Evolutionary conservation across 2,797 vertebrate species (phyloP), one percentile per base, ranked within the genome.

Genomic region (Mergus octosetaceus): DNA sequence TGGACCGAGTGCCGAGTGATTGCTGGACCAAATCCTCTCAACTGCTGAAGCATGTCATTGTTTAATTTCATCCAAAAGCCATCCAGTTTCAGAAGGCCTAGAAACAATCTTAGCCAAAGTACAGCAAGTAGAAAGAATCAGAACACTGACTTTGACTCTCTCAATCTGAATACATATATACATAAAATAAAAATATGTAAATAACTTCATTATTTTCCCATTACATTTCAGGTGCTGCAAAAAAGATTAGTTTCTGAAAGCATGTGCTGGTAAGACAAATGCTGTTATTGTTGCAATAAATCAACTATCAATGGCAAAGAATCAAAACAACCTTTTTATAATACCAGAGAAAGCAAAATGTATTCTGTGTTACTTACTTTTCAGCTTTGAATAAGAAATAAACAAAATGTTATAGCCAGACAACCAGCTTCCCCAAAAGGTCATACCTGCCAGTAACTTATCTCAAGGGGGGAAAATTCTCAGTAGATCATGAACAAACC

Each of bases 301-400:
- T 78, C 54, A 58, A 8, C 36, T 38, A 8, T n/a, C 6, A 15
- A 3, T 45, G 36, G 2, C 6, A 6, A 85, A 81, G 34, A 70
- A 73, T 47, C 6, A 65, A 69, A 92, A 72, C 41, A 95, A 83
- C 47, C 32, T 85, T 93, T 90, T 62, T 62, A 45, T 61, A 78
- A 30, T 64, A 56, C 28, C 70, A 78, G 66, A 72, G 61, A 65
- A 89, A 13, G 11, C 65, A 80, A 24, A n/a, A 9, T 17, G 27
- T 13, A 72, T 88, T 91, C 51, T 86, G 19, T 38, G 70, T 62
- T 76, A 53, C 58, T 65, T 87, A 47, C 10, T 62, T 85, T 61
- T 62, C 61, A 84, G 30, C 62, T 88, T 92, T 88, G 92, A 96
- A 92, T 78, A 94, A 92, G 69, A 86, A 56, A 93, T 53, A 95